Percentiles rank a stretch among this genome's conserved stretches.
Evolutionary conservation across 92 coral and sea anemone genomes (phyloP).

Genomic region (Palythoa heliodiscus): DNA sequence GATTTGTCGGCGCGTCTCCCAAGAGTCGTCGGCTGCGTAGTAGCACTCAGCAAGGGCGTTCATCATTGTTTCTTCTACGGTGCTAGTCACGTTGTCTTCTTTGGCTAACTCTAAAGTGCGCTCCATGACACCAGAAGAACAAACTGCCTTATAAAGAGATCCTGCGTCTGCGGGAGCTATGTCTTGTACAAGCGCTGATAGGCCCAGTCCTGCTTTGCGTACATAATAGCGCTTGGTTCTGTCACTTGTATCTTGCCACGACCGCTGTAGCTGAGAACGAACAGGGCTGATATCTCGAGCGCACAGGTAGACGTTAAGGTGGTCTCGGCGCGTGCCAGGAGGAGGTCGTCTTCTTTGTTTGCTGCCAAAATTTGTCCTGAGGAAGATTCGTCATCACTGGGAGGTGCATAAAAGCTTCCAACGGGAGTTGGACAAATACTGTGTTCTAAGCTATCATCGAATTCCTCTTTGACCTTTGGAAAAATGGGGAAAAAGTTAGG

Average conservation of each 20-base stretch:
- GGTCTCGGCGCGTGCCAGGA: conserved; percentile 15
- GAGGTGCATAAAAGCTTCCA: conserved; percentile 55
- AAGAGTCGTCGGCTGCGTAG: conserved; percentile 47
- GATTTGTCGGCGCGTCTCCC: conserved; percentile 44
- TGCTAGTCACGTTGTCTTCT: conserved; percentile 26
- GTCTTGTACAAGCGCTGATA: conserved; percentile 33
- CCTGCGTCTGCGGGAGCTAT: conserved; percentile 31
- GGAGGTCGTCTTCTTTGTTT: conserved; percentile 7
- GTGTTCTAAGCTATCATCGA: conserved; percentile 18
- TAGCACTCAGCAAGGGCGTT: conserved; percentile 55
- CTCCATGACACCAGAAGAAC: conserved; percentile 50
- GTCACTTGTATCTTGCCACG: conserved; percentile 29
- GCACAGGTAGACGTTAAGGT: conserved; percentile 21
- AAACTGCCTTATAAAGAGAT: conserved; percentile 43
- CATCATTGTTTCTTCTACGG: conserved; percentile 53
- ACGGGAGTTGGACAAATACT: conserved; percentile 31
- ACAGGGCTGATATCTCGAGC: conserved; percentile 34
- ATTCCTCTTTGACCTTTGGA: conserved; percentile 8
- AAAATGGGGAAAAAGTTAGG: conserved; percentile 2
- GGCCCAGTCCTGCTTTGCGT: conserved; percentile 27
- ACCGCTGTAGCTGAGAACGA: conserved; percentile 22
- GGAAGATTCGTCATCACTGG: conserved; percentile 40
- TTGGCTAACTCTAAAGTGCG: conserved; percentile 33
- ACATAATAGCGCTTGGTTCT: conserved; percentile 39
- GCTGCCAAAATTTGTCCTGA: conserved; percentile 29